Evolutionary conservation across 1,140 invertebrate species (phyloP).

Genomic region (Achroia grisella): DNA sequence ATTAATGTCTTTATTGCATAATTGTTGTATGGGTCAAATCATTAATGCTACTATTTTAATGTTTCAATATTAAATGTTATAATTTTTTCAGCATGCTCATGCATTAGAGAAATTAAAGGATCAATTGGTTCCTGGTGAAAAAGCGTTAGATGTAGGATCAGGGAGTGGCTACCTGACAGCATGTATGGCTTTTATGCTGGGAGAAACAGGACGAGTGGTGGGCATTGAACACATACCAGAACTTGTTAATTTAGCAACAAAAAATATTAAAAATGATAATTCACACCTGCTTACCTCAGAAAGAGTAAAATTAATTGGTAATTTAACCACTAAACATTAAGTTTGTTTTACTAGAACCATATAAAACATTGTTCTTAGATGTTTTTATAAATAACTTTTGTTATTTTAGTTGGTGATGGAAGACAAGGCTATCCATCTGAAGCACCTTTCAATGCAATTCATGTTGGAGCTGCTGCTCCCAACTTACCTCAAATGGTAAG

Average conservation of each 20-base stretch:
- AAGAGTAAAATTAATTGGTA: conserved; percentile 82
- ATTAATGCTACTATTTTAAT: no score
- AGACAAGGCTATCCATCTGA: conserved; percentile 81
- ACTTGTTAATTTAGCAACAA: conserved; percentile 82
- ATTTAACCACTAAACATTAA: conserved; percentile 16
- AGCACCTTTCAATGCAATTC: conserved; percentile 93
- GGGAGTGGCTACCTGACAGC: conserved; percentile 96
- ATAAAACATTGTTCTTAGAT: neutral
- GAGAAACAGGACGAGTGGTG: conserved; percentile 81
- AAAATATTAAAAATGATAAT: conserved; percentile 87
- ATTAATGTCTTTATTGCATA: no score
- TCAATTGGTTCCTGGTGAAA: conserved; percentile 85
- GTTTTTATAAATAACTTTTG: conserved; percentile 4
- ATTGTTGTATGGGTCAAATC: no score
- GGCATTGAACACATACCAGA: conserved; percentile 96
- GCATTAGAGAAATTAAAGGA: conserved; percentile 92
- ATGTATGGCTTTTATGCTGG: conserved; percentile 94
- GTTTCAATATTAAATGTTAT: no score
- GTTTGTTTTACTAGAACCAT: neutral
- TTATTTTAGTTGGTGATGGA: conserved; percentile 85
- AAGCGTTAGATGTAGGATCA: conserved; percentile 95
- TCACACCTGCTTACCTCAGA: conserved; percentile 78
- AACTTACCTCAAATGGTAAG: conserved; percentile 83
- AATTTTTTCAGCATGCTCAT: conserved; percentile 85
- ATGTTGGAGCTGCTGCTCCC: conserved; percentile 93